Percentiles rank a stretch among this genome's conserved stretches.
phyloP scores from a whole-genome alignment of 2,888 invertebrate genomes.

The Cantharis lateralis region DNA sequence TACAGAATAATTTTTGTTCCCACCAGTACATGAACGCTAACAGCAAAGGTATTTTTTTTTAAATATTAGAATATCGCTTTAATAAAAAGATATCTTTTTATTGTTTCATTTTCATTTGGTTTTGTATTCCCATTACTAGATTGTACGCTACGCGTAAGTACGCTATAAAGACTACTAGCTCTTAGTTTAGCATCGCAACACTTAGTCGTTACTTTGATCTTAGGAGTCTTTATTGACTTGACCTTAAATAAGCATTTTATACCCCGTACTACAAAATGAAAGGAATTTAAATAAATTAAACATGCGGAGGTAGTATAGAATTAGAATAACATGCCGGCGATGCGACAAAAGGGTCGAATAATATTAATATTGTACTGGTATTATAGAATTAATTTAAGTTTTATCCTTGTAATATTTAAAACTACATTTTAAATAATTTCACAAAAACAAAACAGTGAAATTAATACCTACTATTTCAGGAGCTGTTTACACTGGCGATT shows the following conservation, averaged over 20 bases:
- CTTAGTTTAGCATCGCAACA: neutral
- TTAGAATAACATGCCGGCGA: neutral
- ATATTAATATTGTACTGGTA: neutral
- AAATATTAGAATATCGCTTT: neutral
- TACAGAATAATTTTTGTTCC: too few species aligned
- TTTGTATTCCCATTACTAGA: neutral
- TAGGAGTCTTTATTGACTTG: neutral
- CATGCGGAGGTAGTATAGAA: neutral
- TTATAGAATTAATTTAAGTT: neutral
- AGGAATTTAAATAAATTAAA: neutral
- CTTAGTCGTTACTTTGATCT: neutral
- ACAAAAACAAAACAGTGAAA: neutral
- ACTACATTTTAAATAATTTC: neutral
- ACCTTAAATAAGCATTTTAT: neutral
- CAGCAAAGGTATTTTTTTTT: too few species aligned
- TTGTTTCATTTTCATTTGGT: neutral
- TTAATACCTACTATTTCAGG: neutral
- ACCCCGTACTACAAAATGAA: neutral
- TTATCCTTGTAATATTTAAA: neutral
- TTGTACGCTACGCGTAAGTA: neutral
- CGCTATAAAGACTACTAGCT: neutral
- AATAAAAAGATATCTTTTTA: neutral
- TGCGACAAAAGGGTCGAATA: neutral
- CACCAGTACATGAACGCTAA: too few species aligned
- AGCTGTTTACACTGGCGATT: too few species aligned